phyloP scores from a whole-genome alignment of 2,113 vertebrate species.

The Neoarius graeffei region DNA sequence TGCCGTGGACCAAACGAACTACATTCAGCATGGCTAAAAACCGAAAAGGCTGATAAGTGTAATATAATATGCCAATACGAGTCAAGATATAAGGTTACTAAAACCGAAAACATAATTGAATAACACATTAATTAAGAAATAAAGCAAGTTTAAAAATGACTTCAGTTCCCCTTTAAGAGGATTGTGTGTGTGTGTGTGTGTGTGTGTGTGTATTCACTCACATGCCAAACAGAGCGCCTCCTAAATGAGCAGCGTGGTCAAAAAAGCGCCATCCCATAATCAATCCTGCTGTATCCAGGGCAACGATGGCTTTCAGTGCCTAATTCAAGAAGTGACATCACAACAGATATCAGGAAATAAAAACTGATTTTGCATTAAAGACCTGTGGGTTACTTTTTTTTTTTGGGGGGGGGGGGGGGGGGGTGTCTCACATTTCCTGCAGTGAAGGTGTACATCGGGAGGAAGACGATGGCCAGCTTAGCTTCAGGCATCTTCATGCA shows the following conservation, averaged over 20 bases:
- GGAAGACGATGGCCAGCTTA: conserved; percentile 90
- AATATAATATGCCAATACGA: too few relatives aligned
- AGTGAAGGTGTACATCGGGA: conserved; percentile 94
- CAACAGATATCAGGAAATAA: not conserved
- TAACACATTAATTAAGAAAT: too few relatives aligned
- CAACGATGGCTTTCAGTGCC: conserved; percentile 93
- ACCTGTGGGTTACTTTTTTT: not conserved
- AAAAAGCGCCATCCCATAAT: conserved; percentile 91
- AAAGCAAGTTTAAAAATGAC: too few relatives aligned
- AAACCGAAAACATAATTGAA: too few relatives aligned
- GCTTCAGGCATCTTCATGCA: conserved; percentile 93
- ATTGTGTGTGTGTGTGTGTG: too few relatives aligned
- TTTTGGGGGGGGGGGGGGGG: too few relatives aligned
- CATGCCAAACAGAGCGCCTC: conserved; percentile 92
- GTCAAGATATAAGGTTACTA: too few relatives aligned
- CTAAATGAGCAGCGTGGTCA: conserved; percentile 94
- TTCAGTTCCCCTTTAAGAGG: too few relatives aligned
- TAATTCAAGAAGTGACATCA: conserved; percentile 57
- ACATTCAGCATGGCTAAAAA: too few relatives aligned
- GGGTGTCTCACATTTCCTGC: conserved; percentile 82
- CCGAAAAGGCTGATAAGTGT: too few relatives aligned
- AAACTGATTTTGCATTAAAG: not conserved
- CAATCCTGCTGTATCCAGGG: conserved; percentile 87
- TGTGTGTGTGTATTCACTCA: conserved; percentile 69
- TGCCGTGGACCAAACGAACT: too few relatives aligned